Conservation (phyloP, 2,797 vertebrate genomes). For the Neostethus bicornis region DNA sequence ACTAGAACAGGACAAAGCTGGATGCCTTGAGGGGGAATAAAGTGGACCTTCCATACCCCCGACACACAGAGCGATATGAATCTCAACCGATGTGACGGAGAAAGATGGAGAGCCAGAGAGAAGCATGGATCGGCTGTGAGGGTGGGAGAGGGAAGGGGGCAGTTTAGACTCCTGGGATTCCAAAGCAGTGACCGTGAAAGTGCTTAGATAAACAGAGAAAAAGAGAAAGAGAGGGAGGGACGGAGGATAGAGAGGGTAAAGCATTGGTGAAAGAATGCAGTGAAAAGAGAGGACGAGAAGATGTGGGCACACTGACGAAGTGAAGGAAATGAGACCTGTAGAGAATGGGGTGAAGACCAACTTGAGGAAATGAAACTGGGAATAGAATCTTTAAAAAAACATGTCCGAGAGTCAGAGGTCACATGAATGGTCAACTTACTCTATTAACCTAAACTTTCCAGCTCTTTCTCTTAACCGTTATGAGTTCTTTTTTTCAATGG, state of each 20-base stretch:
- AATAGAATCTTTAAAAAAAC: slow-evolving; percentile 55
- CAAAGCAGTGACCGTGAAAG: slow-evolving; percentile 87
- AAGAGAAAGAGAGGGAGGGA: slow-evolving; percentile 27
- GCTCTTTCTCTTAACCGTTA: slow-evolving; percentile 39
- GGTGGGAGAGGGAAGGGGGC: slow-evolving; percentile 63
- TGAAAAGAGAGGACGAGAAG: slow-evolving; percentile 47
- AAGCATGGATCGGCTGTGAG: slow-evolving; percentile 55
- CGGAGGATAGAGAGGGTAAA: slow-evolving; percentile 27
- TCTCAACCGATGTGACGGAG: slow-evolving; percentile 78
- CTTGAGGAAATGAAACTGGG: slow-evolving; percentile 48
- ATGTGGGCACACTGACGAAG: slow-evolving; percentile 45
- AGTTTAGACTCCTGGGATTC: slow-evolving; percentile 82
- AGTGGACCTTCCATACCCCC: slow-evolving; percentile 57
- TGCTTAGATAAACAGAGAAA: slow-evolving; percentile 85
- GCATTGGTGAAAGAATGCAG: slow-evolving; percentile 42
- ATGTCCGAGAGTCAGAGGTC: slow-evolving; percentile 47
- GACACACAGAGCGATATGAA: slow-evolving; percentile 69
- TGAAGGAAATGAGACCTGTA: slow-evolving; percentile 61
- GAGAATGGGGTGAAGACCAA: slow-evolving; percentile 48
- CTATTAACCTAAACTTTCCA: slow-evolving; percentile 40
- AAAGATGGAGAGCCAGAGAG: slow-evolving; percentile 74
- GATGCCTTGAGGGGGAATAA: slow-evolving; percentile 62
- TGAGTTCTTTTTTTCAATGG: slow-evolving; percentile 26
- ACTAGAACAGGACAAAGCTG: slow-evolving; percentile 76
- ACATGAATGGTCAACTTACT: slow-evolving; percentile 26